These are phyloP conservation scores for Pseudococcus viburni DNA, from an alignment of 2,888 invertebrate genomes.

Conservation along the genomic window DNA sequence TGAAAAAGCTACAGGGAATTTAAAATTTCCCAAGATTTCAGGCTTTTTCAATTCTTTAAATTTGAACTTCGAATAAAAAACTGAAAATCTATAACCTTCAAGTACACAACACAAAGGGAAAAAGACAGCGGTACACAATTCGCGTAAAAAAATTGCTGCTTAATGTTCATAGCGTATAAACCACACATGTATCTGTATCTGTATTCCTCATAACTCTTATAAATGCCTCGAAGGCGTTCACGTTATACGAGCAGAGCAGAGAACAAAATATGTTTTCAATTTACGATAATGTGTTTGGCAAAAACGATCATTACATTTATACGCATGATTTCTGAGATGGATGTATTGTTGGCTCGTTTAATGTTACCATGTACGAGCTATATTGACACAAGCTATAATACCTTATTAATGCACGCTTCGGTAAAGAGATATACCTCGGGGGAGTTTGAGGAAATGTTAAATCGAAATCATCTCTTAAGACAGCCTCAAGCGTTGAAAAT, in stretches of 20 bases:
- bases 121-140: neutral
- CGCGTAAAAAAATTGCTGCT: neutral
- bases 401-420: constrained; percentile 25
- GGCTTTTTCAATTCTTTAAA: too few species aligned
- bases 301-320: constrained; percentile 37
- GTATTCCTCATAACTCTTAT: constrained; percentile 6
- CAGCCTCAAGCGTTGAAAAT: neutral
- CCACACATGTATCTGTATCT: neutral
- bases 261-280: constrained; percentile 37
- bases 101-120: too few species aligned
- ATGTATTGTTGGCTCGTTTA: constrained; percentile 6
- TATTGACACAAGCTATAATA: constrained; percentile 1
- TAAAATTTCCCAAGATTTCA: too few species aligned
- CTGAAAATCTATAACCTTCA: too few species aligned
- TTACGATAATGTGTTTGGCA: constrained; percentile 36
- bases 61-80: too few species aligned
- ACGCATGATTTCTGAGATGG: constrained; percentile 28
- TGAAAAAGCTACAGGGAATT: too few species aligned
- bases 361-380: neutral
- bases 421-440: neutral
- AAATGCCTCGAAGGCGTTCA: constrained; percentile 13
- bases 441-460: constrained; percentile 2
- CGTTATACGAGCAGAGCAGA: neutral
- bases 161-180: constrained; percentile 9
- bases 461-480: neutral